Base-by-base conservation (phyloP, 2,113 vertebrate genomes). In the Pangasianodon hypophthalmus region DNA sequence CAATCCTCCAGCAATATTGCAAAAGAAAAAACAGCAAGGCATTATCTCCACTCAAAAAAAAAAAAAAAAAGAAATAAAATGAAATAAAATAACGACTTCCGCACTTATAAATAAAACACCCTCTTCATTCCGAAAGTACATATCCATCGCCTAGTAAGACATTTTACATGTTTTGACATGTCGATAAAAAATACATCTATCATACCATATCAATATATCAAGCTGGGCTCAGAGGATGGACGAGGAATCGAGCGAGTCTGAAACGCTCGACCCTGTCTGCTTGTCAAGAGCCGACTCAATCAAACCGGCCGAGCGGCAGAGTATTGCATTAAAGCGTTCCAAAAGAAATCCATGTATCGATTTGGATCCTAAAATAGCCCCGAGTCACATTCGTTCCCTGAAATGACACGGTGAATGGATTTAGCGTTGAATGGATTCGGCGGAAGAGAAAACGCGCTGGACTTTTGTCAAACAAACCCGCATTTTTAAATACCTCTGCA, bases 261-360 rank as follows among this genome's bases (percentile, higher is more conserved):
- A 64, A 62, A 37, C 9, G 41, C 54, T 64, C n/a, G 7, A 32
- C 69, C n/a, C 60, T 24, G 84, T 56, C 75, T 81, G 75, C 60
- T 58, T 58, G 75, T 90, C 84, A 82, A 82, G 73, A 56, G 48
- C 32, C 18, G 48, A 81, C 73, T 82, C 58, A 21, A 69, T 80
- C 89, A 77, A 85, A 62, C 44, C 6, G 37, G 54, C 83, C 48
- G 83, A 64, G 69, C 83, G 29, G 84, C 88, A 13, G 58, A 75
- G 32, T 50, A 37, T 44, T 29, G 46, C 88, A 58, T 81, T 56
- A 69, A 82, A 82, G 84, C 29, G 14, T 86, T 84, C 84, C 73
- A 69, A 86, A 80, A 85, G 54, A 87, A 86, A 86, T 90, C 88
- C 84, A 90, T 82, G 84, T 82, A 90, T 90, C 4, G 84, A 90